Evolutionary conservation across 2,888 invertebrate species (phyloP), one percentile per base, ranked within the genome.

Genomic region (Clepsis dumicolana): DNA sequence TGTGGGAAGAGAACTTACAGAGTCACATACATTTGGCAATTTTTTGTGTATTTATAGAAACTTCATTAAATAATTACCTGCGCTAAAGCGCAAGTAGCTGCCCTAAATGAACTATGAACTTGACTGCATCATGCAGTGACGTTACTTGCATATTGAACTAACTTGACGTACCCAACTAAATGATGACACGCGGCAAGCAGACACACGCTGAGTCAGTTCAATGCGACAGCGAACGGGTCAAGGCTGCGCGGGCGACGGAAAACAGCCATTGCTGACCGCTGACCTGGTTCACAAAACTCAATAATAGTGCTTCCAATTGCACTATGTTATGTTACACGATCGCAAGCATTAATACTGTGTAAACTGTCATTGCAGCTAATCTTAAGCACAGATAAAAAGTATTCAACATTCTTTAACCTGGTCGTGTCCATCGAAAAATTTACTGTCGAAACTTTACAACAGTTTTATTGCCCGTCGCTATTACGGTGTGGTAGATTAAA

Each of bases 251-350:
- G 75, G 77, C 80, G 79, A 76, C 78, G 78, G 77, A 77, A 75
- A 75, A 73, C 79, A 80, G 71, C 77, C 79, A 64, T 60, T 75
- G 78, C 80, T 74, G 70, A 77, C 79, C 77, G 80, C 79, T 88
- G 86, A 82, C 87, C 89, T 80, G 84, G 81, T 87, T 88, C 80
- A 80, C 77, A 78, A 83, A 83, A 86, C 86, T 86, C 84, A 85
- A 80, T 85, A 85, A 77, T 73, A 75, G 77, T n/a, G n/a, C 73
- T 82, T 81, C 75, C 75, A 73, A 80, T 79, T 78, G 74, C 70
- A 65, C 71, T 74, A 57, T 50, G 62, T 21, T 66, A 48, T 56
- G n/a, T 54, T 66, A 48, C 54, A 50, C 25, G 60, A 56, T 12
- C 35, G 35, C 41, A 54, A 53, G n/a, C 41, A 41, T 27, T 25